phyloP scores from a whole-genome alignment of 2,113 vertebrate genomes.

The Takifugu flavidus region DNA sequence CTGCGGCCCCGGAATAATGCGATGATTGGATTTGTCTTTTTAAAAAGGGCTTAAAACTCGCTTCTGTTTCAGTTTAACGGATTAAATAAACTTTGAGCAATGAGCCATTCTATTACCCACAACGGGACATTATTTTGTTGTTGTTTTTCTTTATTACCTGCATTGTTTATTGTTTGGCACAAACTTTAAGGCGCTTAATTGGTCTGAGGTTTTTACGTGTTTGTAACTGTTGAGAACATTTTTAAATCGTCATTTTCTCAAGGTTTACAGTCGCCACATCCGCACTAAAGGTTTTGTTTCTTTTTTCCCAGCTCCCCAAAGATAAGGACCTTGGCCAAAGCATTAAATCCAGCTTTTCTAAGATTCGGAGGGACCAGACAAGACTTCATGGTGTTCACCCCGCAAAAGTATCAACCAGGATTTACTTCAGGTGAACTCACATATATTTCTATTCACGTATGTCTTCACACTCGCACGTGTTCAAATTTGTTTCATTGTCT shows the following conservation, averaged over 20 bases:
- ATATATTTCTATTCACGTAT: too few species aligned
- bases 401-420: constrained; percentile 46
- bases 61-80: constrained; percentile 1
- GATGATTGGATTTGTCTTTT: background rate
- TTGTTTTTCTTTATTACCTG: too few species aligned
- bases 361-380: constrained; percentile 90
- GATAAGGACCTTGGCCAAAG: constrained; percentile 77
- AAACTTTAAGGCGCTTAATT: too few species aligned
- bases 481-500: background rate
- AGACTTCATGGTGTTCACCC: constrained; percentile 88
- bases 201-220: too few species aligned
- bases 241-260: too few species aligned
- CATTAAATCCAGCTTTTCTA: constrained; percentile 83
- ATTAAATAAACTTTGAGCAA: background rate
- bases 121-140: too few species aligned
- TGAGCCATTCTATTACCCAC: too few species aligned
- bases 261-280: background rate
- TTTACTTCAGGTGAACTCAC: constrained; percentile 26
- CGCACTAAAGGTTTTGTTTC: background rate
- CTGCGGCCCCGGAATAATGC: background rate
- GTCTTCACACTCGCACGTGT: background rate
- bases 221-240: too few species aligned
- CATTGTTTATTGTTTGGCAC: too few species aligned
- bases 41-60: background rate
- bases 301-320: constrained; percentile 77